Conservation (phyloP, 1,140 invertebrate genomes). For the Asbolus verrucosus region DNA sequence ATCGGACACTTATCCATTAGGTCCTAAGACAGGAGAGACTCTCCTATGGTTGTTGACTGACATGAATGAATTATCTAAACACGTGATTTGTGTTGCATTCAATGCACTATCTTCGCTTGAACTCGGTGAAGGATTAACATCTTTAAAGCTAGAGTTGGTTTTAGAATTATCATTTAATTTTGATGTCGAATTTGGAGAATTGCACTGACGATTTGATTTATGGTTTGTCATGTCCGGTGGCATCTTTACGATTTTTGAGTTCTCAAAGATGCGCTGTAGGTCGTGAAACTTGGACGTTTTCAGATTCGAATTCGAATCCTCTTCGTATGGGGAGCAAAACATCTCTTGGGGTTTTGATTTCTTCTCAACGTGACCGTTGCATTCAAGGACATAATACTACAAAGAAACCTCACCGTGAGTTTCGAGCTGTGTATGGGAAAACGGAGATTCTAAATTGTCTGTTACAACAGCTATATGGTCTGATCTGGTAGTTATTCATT, state of each 20-base stretch:
- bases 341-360: slow-evolving; percentile 42
- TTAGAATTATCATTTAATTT: slow-evolving; percentile 14
- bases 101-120: too few relatives aligned
- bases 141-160: slow-evolving; percentile 23
- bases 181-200: background rate
- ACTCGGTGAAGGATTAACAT: too few relatives aligned
- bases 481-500: too few relatives aligned
- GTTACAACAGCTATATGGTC: background rate
- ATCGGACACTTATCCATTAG: slow-evolving; percentile 19
- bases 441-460: background rate
- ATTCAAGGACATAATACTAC: slow-evolving; percentile 54
- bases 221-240: slow-evolving; percentile 7
- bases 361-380: slow-evolving; percentile 50
- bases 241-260: slow-evolving; percentile 44
- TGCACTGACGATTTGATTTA: slow-evolving; percentile 16
- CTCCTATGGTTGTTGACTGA: too few relatives aligned
- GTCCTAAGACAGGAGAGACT: too few relatives aligned
- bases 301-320: slow-evolving; percentile 59
- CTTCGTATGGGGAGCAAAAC: slow-evolving; percentile 50
- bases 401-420: slow-evolving; percentile 5
- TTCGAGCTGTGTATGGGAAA: background rate
- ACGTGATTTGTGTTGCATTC: too few relatives aligned
- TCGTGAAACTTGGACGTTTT: slow-evolving; percentile 54
- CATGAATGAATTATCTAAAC: too few relatives aligned
- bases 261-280: slow-evolving; percentile 50